These are phyloP conservation scores for Hippocampus barbouri DNA, from an alignment of 2,113 vertebrate species.

Conservation along the genomic window DNA sequence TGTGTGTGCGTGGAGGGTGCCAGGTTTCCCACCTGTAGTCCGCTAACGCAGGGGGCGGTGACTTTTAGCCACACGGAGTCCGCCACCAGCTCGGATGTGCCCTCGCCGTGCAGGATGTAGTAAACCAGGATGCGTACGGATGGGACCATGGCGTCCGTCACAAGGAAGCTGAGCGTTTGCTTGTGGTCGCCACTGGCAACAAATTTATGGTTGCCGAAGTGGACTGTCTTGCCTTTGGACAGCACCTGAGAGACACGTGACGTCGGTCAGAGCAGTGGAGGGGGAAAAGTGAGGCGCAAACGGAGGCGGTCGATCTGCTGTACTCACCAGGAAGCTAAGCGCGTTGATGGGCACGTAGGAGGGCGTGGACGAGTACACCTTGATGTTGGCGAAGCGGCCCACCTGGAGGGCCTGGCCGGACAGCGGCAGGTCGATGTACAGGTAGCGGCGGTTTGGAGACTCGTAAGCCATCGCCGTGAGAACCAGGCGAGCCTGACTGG, in stretches of 20 bases:
- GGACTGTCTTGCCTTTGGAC: conserved; percentile 73
- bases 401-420: conserved; percentile 62
- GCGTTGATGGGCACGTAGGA: conserved; percentile 72
- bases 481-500: conserved; percentile 72
- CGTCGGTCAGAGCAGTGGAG: too few species aligned
- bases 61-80: conserved; percentile 88
- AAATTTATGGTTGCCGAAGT: conserved; percentile 52
- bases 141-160: conserved; percentile 84
- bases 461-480: conserved; percentile 76
- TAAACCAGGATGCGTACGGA: conserved; percentile 87
- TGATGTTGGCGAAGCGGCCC: conserved; percentile 66
- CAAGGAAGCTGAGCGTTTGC: conserved; percentile 74
- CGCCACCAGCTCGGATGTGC: conserved; percentile 81
- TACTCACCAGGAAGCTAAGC: conserved; percentile 85
- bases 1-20: not conserved
- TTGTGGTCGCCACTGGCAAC: conserved; percentile 42
- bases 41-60: conserved; percentile 79
- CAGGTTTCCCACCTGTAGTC: conserved; percentile 69
- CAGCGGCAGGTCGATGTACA: conserved; percentile 81
- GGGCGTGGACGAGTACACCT: conserved; percentile 71
- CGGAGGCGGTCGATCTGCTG: fast-evolving
- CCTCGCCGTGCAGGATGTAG: conserved; percentile 81
- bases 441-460: conserved; percentile 82
- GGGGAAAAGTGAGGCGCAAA: not conserved
- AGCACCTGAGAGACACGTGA: conserved; percentile 35